Conservation (phyloP, 2,113 vertebrate genomes). For the Raja brachyura region DNA sequence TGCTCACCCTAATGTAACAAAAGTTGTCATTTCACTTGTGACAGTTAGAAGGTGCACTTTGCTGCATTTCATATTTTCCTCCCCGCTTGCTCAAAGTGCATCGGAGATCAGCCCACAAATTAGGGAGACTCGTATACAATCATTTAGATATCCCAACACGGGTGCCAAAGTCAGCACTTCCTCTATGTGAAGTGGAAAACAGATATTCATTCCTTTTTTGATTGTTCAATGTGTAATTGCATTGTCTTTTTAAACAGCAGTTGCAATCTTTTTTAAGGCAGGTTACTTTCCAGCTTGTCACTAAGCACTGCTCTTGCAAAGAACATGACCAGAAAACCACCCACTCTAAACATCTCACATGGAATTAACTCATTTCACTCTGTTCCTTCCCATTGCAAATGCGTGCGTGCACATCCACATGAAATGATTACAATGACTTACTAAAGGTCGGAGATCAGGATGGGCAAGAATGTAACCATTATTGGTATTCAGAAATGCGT, state of each 20-base stretch:
- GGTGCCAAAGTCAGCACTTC: not conserved
- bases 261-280: not conserved
- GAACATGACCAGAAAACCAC: not conserved
- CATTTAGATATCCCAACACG: not conserved
- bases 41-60: not conserved
- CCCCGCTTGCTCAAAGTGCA: not conserved
- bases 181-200: not conserved
- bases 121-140: not conserved
- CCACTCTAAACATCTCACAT: not conserved
- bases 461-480: slow-evolving; percentile 95
- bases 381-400: not conserved
- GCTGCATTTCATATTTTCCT: not conserved
- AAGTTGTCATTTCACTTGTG: not conserved
- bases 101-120: not conserved
- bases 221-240: not conserved
- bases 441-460: slow-evolving; percentile 86
- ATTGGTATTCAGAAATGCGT: slow-evolving; percentile 86
- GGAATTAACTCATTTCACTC: not conserved
- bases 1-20: not conserved
- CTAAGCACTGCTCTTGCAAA: not conserved
- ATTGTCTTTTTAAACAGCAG: not conserved
- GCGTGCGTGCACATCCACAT: not conserved
- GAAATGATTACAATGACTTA: slow-evolving; percentile 50
- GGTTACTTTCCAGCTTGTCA: not conserved
- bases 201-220: not conserved